Conservation (phyloP, 2,888 invertebrate species). For the Agelastica alni region DNA sequence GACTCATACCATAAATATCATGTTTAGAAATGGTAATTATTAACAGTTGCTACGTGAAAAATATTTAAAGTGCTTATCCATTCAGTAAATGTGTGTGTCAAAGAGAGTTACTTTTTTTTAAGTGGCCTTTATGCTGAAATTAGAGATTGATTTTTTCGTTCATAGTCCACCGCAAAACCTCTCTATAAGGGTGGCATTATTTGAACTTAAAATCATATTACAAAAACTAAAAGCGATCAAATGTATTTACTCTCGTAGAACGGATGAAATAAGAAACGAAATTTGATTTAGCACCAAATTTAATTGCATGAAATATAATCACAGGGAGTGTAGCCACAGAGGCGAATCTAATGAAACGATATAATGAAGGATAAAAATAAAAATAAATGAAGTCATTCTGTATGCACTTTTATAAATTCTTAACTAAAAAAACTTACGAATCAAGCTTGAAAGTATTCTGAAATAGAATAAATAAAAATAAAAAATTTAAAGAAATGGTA, state of each 20-base stretch:
- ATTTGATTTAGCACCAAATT: slow-evolving; percentile 49
- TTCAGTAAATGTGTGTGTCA: no score
- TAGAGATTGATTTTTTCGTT: background rate
- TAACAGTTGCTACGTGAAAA: no score
- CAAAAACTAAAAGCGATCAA: slow-evolving; percentile 28
- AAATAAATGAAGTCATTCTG: no score
- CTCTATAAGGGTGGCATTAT: slow-evolving; percentile 6
- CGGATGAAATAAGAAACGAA: slow-evolving; percentile 41
- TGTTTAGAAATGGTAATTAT: no score
- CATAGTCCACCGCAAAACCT: background rate
- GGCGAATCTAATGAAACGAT: background rate
- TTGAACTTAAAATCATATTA: slow-evolving; percentile 25
- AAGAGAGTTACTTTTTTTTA: no score
- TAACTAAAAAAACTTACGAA: background rate
- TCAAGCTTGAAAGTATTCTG: background rate
- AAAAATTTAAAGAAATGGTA: no score
- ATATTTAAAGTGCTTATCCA: no score
- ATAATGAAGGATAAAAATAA: background rate
- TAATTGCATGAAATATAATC: slow-evolving; percentile 51
- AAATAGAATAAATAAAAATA: background rate
- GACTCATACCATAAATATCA: no score
- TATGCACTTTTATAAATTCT: no score
- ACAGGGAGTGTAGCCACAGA: background rate
- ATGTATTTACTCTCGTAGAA: slow-evolving; percentile 29
- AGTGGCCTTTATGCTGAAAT: no score